phyloP scores from a whole-genome alignment of 2,113 vertebrate species.

The Archilochus colubris region DNA sequence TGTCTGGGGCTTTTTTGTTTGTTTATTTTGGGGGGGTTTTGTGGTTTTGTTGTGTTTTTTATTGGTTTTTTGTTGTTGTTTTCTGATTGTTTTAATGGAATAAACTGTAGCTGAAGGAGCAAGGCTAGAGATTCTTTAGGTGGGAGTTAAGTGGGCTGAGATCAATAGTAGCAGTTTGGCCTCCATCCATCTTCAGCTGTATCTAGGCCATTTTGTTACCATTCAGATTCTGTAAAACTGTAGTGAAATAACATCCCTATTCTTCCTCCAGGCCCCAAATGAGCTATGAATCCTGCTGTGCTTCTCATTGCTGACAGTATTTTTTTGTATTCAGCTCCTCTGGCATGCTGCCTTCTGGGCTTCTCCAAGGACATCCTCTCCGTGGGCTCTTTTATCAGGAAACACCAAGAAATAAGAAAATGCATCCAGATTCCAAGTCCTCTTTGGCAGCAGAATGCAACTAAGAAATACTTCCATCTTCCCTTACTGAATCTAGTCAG shows the following conservation, averaged over 20 bases:
- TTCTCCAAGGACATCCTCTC: conserved; percentile 21
- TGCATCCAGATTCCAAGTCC: neutral
- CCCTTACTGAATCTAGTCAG: neutral
- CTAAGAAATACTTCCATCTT: neutral
- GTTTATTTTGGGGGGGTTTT: too few species aligned
- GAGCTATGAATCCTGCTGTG: neutral
- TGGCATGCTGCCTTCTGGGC: conserved; percentile 4
- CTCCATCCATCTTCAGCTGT: neutral
- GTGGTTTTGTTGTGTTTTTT: neutral
- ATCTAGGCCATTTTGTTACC: neutral
- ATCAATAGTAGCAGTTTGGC: neutral
- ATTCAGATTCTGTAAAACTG: neutral
- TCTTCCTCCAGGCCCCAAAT: neutral
- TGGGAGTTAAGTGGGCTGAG: neutral
- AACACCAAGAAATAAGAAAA: conserved; percentile 15
- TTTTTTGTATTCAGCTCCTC: neutral
- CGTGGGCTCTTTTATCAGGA: neutral
- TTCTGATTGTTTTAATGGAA: neutral
- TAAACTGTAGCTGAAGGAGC: neutral
- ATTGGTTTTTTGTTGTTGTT: neutral
- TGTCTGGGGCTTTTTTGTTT: neutral
- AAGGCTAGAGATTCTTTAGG: neutral
- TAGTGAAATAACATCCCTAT: neutral
- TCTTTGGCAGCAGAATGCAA: neutral
- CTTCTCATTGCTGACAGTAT: neutral